Base-by-base conservation (phyloP, 2,797 vertebrate genomes). In the Buceros bicornis region DNA sequence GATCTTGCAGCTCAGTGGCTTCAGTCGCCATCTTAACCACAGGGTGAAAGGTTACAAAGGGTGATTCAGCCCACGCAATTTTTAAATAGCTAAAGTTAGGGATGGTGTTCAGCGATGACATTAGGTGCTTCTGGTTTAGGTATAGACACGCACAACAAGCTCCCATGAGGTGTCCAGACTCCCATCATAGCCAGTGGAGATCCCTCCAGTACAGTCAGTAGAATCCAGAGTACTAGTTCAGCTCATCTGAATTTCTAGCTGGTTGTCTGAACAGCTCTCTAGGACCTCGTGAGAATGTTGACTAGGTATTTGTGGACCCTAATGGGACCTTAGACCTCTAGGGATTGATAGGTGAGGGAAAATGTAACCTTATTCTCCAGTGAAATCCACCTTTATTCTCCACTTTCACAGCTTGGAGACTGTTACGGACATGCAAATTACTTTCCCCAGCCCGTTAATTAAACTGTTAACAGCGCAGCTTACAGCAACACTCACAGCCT, bases 81-180 rank as follows among this genome's bases (percentile, higher is more conserved):
- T 72, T 82, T 54, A 42, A 60, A 79, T 29, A 57, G 37, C 16
- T 87, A 13, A 72, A 82, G 13, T 29, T 80, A 43, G 35, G 28
- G 31, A 33, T 67, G 17, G 3, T 72, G 20, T 60, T 85, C 54
- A 56, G 42, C 11, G 47, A 47, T 6, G 31, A 29, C 24, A 50
- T 62, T 31, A 61, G 42, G 6, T 29, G 17, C 26, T 33, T 73
- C 35, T 70, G 16, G 3, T 66, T 66, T 40, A 54, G 71, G 19
- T 70, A n/a, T 15, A 66, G 20, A 50, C 7, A 18, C 1, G 29
- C 0, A 2, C 6, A 25, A 33, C 5, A 10, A 66, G 13, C 9
- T 62, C 24, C 47, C 43, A 26, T 13, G 35, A 29, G 17, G 25
- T 19, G 22, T 33, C 57, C 16, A 15, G 31, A 33, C 40, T 91